phyloP scores from a whole-genome alignment of 2,797 vertebrate species.

The Geotrypetes seraphini region DNA sequence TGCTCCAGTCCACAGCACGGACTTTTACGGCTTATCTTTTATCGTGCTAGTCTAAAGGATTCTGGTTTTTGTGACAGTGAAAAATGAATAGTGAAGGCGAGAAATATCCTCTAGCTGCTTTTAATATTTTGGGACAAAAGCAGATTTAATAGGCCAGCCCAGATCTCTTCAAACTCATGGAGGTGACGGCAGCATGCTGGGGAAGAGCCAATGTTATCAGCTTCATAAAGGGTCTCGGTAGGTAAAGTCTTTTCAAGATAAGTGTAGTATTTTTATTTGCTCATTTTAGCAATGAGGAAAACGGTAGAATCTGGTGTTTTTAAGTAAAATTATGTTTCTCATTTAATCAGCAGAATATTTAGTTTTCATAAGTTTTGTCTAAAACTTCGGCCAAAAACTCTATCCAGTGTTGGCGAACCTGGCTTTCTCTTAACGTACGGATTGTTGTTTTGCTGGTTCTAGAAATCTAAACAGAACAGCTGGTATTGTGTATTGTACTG shows the following conservation, averaged over 20 bases:
- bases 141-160: conserved; percentile 19
- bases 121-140: conserved; percentile 30
- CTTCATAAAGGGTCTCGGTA: conserved; percentile 94
- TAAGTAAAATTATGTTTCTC: neutral
- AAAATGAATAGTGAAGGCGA: conserved; percentile 6
- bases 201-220: conserved; percentile 81
- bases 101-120: conserved; percentile 2
- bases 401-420: neutral
- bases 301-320: too few species aligned
- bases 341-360: neutral
- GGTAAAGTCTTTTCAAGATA: conserved; percentile 44
- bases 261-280: neutral
- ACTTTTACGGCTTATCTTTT: neutral
- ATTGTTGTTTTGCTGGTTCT: conserved; percentile 1
- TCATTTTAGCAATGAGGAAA: neutral
- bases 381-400: neutral
- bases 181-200: conserved; percentile 82
- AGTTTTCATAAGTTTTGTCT: neutral
- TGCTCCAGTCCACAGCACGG: conserved; percentile 27
- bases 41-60: neutral
- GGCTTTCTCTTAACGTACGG: neutral
- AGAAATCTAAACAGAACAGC: conserved; percentile 1
- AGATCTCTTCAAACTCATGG: conserved; percentile 64
- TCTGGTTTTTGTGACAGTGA: neutral
- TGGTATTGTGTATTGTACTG: neutral